A percentile compares a stretch with the other conserved stretches of the same genome.
These are phyloP conservation scores for Pardalotus punctatus DNA, from an alignment of 2,113 vertebrate genomes.

Conservation along the genomic window DNA sequence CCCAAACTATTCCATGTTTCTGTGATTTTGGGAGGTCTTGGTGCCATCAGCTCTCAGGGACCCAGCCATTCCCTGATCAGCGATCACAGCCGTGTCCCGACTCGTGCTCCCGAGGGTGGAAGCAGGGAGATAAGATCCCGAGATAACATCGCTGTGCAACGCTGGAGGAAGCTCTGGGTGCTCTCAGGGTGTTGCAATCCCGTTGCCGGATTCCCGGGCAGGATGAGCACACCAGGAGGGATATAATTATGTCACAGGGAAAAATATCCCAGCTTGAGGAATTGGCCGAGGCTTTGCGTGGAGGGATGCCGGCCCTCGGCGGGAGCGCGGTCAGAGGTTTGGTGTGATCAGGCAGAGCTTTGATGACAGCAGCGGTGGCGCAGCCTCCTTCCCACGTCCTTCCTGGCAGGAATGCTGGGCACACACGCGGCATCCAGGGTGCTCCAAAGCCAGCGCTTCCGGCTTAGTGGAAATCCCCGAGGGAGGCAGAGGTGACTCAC, in stretches of 20 bases:
- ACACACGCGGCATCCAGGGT: accelerated
- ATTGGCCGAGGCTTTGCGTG: background rate
- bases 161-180: background rate
- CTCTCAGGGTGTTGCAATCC: background rate
- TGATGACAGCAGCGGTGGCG: accelerated
- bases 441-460: background rate
- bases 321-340: accelerated
- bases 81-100: background rate
- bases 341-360: background rate
- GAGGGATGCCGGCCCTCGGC: accelerated
- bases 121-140: background rate
- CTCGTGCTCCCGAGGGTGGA: background rate
- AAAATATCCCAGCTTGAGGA: background rate
- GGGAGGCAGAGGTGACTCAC: background rate
- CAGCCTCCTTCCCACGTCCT: background rate
- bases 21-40: background rate
- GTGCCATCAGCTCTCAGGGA: background rate
- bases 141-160: background rate
- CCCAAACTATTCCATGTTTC: background rate
- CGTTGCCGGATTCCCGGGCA: background rate
- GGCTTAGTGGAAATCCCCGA: background rate
- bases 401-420: background rate
- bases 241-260: background rate
- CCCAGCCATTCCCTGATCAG: background rate
- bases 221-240: background rate